These are phyloP conservation scores for Cylas formicarius DNA, from an alignment of 1,140 invertebrate genomes.

Conservation along the genomic window DNA sequence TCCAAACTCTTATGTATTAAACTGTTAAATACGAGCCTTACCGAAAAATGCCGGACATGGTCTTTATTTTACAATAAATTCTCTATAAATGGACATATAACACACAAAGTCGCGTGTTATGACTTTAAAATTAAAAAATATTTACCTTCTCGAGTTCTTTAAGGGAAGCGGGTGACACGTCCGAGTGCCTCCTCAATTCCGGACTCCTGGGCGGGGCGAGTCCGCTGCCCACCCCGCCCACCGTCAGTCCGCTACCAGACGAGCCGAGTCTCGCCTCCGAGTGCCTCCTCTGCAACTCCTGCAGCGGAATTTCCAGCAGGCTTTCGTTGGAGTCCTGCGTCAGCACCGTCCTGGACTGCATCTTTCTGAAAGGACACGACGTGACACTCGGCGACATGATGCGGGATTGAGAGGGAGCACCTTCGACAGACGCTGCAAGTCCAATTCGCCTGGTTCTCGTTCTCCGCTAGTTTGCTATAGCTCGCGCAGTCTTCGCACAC, in stretches of 20 bases:
- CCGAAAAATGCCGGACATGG: no score
- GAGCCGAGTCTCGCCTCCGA: slow-evolving; percentile 68
- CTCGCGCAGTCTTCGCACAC: slow-evolving; percentile 89
- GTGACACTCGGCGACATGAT: background rate
- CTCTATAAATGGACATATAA: no score
- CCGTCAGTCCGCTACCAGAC: slow-evolving; percentile 39
- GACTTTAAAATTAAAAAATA: slow-evolving; percentile 23
- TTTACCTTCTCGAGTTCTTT: slow-evolving; percentile 75
- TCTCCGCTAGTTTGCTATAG: slow-evolving; percentile 74
- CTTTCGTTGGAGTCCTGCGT: slow-evolving; percentile 75
- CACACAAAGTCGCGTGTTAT: no score
- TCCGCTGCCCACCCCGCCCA: slow-evolving; percentile 44
- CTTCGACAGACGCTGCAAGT: slow-evolving; percentile 40
- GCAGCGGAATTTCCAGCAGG: slow-evolving; percentile 65
- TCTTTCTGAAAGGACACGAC: slow-evolving; percentile 48
- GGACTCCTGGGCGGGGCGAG: slow-evolving; percentile 70
- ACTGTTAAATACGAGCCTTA: no score
- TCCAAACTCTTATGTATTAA: no score
- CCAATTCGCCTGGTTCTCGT: slow-evolving; percentile 54
- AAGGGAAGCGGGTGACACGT: slow-evolving; percentile 73
- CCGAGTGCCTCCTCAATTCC: slow-evolving; percentile 69
- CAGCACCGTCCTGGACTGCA: slow-evolving; percentile 57
- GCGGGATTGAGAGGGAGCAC: slow-evolving; percentile 14
- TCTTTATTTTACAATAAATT: no score
- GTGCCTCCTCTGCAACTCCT: slow-evolving; percentile 68